Conservation (phyloP, 2,888 invertebrate species). For the Parasteatoda lunata region DNA sequence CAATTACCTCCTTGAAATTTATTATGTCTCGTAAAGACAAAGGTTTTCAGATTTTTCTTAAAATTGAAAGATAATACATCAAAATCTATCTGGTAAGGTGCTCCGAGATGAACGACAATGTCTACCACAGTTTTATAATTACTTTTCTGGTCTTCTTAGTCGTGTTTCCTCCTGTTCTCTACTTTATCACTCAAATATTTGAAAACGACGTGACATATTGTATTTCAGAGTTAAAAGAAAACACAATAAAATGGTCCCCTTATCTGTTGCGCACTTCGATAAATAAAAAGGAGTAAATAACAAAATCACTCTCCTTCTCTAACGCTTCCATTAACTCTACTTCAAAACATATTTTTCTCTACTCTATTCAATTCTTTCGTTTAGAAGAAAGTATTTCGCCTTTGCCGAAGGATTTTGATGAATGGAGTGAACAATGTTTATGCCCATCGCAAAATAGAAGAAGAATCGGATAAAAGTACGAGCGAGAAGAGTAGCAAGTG, state of each 20-base stretch:
- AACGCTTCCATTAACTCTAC: conserved; percentile 37
- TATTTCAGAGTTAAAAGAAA: not conserved
- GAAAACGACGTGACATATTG: not conserved
- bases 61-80: too few species aligned
- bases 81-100: too few species aligned
- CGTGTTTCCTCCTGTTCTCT: not conserved
- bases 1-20: too few species aligned
- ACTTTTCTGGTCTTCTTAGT: not conserved
- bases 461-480: conserved; percentile 53
- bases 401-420: conserved; percentile 48
- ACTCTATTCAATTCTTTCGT: conserved; percentile 4
- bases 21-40: too few species aligned
- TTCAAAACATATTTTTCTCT: conserved; percentile 41
- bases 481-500: conserved; percentile 23
- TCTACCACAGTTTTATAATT: not conserved
- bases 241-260: not conserved
- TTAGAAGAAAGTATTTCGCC: conserved; percentile 13
- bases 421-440: conserved; percentile 48
- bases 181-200: not conserved
- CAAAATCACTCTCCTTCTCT: conserved; percentile 1
- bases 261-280: not conserved
- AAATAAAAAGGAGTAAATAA: conserved; percentile 2
- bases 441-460: conserved; percentile 11
- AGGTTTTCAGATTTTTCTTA: too few species aligned
- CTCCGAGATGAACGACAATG: too few species aligned